Base-by-base conservation (phyloP, 2,113 vertebrate species). In the Cisticola juncidis region DNA sequence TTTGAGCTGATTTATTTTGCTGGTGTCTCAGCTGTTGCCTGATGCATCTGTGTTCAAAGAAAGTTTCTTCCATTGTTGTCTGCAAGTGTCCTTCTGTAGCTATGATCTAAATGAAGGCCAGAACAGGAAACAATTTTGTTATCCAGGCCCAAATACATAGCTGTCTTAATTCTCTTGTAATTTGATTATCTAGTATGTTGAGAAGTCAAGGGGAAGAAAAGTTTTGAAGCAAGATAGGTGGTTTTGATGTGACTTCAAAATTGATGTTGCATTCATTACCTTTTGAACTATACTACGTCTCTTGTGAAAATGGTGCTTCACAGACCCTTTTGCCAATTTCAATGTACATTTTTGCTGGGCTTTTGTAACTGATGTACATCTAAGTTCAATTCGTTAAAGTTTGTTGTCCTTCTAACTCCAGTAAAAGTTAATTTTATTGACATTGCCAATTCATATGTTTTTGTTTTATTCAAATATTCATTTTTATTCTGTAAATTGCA, bases 401-500 rank as follows among this genome's bases (percentile, higher is more conserved):
- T 71, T 77, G 17, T 71, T 28, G 8, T 85, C 71, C 80, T 72
- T 79, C 62, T 77, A 64, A n/a, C 2, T 54, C 42, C 50, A 79
- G 16, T 58, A 71, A 70, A 89, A 93, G 60, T 36, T 20, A 44
- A 40, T 81, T 83, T 83, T 81, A 51, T 33, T 93, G 38, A 60
- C 21, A 42, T 53, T 72, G 6, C 26, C 29, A 54, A 16, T 81
- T 87, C 11, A 8, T 31, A 7, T 56, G 14, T 71, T 91, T 95
- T 91, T 92, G 51, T 85, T 38, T 51, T 80, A 7, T 31, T 79
- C 66, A 79, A 90, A 79, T 81, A 78, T 6, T 94, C 8, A 45
- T 77, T 97, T 95, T 93, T 86, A 51, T 80, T 90, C 70, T 82
- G 5, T 71, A 90, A 96, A 90, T 61, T 85, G 62, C 51, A 86